Conservation (phyloP, 2,888 invertebrate species). For the Pantelozetes paolii region DNA sequence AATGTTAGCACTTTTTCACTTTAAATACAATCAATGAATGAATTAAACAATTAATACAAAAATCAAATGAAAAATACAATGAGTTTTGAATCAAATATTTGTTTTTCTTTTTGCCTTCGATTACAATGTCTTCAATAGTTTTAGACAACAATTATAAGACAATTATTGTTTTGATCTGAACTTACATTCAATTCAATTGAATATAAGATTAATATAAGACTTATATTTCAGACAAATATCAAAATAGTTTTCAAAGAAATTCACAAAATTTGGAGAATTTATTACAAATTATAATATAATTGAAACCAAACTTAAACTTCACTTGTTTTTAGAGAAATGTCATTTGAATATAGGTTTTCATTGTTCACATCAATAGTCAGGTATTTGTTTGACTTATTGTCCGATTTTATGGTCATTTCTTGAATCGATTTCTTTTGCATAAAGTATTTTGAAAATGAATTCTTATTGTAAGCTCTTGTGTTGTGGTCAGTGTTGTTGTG, state of each 20-base stretch:
- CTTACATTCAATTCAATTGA: not conserved
- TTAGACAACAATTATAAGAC: not conserved
- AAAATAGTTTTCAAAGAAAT: not conserved
- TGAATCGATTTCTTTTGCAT: constrained; percentile 24
- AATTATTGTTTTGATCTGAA: not conserved
- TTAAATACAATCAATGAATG: not conserved
- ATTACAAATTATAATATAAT: not conserved
- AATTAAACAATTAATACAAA: not conserved
- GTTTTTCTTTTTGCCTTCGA: not conserved
- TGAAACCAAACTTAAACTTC: constrained; percentile 5
- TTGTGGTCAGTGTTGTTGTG: not conserved
- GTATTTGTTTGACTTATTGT: not conserved
- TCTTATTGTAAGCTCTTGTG: constrained; percentile 23
- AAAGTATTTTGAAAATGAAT: constrained; percentile 27
- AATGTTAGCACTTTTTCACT: no score
- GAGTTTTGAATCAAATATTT: not conserved
- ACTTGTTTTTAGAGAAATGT: constrained; percentile 13
- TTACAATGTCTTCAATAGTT: not conserved
- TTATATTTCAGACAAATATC: not conserved
- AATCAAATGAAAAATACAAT: not conserved
- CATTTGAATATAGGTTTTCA: not conserved
- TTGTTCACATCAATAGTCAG: not conserved
- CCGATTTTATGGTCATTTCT: constrained; percentile 2
- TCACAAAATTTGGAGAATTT: not conserved
- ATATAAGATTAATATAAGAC: not conserved